Evolutionary conservation across 2,888 invertebrate genomes (phyloP).

Genomic region (Acanthosoma haemorrhoidale): DNA sequence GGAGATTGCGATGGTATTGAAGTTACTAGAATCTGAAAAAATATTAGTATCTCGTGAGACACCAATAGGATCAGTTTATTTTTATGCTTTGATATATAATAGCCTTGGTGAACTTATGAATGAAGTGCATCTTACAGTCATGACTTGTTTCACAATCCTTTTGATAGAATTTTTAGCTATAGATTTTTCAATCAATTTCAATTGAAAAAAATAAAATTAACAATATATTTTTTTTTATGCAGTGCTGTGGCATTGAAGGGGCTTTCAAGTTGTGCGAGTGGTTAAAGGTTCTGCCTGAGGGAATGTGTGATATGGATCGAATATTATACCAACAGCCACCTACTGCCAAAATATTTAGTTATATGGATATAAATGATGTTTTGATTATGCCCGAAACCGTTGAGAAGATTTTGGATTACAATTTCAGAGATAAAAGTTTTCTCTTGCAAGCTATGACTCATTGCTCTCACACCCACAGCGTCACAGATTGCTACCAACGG

Average conservation of each 20-base stretch:
- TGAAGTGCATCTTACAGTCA: no score
- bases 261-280: slow-evolving; percentile 58
- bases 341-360: slow-evolving; percentile 10
- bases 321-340: slow-evolving; percentile 43
- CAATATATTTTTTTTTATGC: slow-evolving; percentile 34
- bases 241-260: slow-evolving; percentile 52
- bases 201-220: no score
- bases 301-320: slow-evolving; percentile 41
- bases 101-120: no score
- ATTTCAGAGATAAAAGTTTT: slow-evolving; percentile 72
- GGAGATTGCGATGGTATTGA: no score
- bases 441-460: slow-evolving; percentile 90
- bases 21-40: no score
- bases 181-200: no score
- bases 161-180: no score
- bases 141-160: no score
- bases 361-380: neutral
- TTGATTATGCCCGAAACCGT: slow-evolving; percentile 46
- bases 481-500: slow-evolving; percentile 83
- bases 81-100: no score
- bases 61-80: no score
- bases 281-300: slow-evolving; percentile 53
- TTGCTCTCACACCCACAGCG: slow-evolving; percentile 63
- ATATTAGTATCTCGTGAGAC: no score
- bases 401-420: slow-evolving; percentile 63